Evolutionary conservation across 1,140 invertebrate species (phyloP), one percentile per base, ranked within the genome.

Genomic region (Orchestia grillus): DNA sequence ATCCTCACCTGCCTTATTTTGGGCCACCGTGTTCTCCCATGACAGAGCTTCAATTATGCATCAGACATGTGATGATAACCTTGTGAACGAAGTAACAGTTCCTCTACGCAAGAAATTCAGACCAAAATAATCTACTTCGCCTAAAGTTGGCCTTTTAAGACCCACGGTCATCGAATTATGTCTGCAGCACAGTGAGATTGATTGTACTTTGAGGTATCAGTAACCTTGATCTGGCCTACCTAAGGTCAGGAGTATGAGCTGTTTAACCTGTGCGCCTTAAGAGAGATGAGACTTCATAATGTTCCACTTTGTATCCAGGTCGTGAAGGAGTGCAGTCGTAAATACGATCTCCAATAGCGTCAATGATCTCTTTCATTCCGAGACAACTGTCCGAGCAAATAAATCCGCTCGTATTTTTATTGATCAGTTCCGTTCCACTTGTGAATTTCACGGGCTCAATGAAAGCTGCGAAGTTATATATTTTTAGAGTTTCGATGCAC

Each of bases 211-310:
- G 87, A 91, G 41, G 88, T 91, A 91, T 91, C 88, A 91, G 44
- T 16, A 91, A 42, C 88, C 88, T 91, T 91, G 88, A 91, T 91
- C 88, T 91, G 15, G 88, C 41, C 88, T 91, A 91, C 41, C 6
- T 91, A 91, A 91, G 88, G 88, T 91, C 88, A 91, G 36, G 88
- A 91, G 88, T 91, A 44, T 91, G 41, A 43, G 62, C 62, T 36
- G 36, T 77, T 77, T 77, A 77, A 77, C 62, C 62, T 77, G 62
- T 28, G 28, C 36, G 28, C 62, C 62, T 77, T 23, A 1, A 77
- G 62, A 77, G 28, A 28, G 62, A 23, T 77, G 62, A 77, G 62
- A 28, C 62, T 77, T 36, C 62, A 77, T 77, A 3, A 77, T 77
- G 62, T 28, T 77, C 62, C 62, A 77, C 62, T 77, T 77, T 77